Base-by-base conservation (phyloP, 2,797 vertebrate genomes). In the Syndactyla subalaris region DNA sequence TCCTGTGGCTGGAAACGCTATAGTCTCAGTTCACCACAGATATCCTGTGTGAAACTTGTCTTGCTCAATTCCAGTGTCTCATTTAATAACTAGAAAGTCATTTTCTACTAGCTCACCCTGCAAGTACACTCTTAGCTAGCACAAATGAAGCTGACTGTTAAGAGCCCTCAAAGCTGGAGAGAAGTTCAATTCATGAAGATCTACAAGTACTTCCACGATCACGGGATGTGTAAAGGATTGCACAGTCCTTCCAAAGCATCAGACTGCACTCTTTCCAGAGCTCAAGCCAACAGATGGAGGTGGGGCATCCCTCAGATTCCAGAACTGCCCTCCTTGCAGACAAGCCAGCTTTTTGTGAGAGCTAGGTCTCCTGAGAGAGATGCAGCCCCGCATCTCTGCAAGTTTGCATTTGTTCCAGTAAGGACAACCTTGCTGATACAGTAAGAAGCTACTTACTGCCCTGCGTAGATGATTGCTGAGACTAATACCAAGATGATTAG, bases 401-500 rank as follows among this genome's bases (percentile, higher is more conserved):
- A 63, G 39, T 48, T 70, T 71, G 39, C 59, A 58, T 74, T 57
- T 81, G 32, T 11, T 85, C 76, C 90, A 38, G 45, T 34, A 93
- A 51, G 21, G 67, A 72, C 67, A 65, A 39, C 43, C 39, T 77
- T 9, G 1, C 46, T 4, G 6, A 68, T 52, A 62, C 24, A 66
- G 41, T 11, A 51, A 81, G 83, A 41, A 85, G 59, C 83, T 85
- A 65, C 89, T 72, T 88, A 90, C n/a, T 3, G 0, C 58, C 36
- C 88, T 84, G 48, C 0, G 0, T 39, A 39, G 45, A 88, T 32
- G 58, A 92, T 75, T 32, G 0, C 83, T 34, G 62, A 77, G 66
- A 75, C 36, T 95, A 96, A 96, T 66, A 82, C 73, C 74, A 72
- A 76, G 66, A 73, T 70, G 88, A 96, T 95, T 95, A 95, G 62